Evolutionary conservation across 2,797 vertebrate species (phyloP).

Genomic region (Sebastes cheni): DNA sequence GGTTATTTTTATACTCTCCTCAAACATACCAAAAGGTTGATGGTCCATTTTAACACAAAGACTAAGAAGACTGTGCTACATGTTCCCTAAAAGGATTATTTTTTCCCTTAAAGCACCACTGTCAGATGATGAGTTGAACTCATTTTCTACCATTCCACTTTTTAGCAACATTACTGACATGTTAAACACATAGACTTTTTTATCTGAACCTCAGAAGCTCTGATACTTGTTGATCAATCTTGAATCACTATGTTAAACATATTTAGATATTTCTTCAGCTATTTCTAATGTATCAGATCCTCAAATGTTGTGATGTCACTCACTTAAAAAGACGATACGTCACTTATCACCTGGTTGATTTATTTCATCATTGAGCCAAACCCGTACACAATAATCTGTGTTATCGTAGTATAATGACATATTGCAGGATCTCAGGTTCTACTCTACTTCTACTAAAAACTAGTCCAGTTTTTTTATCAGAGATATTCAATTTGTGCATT

Average conservation of each 20-base stretch:
- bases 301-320: neutral
- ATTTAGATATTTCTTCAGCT: conserved; percentile 4
- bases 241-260: neutral
- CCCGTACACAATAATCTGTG: conserved; percentile 2
- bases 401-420: neutral
- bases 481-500: conserved; percentile 37
- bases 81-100: neutral
- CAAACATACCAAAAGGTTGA: conserved; percentile 18
- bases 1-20: conserved; percentile 23
- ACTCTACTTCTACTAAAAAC: neutral
- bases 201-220: conserved; percentile 5
- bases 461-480: conserved; percentile 11
- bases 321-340: neutral
- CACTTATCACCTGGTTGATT: neutral
- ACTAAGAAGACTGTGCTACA: conserved; percentile 45
- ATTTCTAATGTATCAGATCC: neutral
- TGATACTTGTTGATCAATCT: neutral
- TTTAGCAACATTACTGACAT: conserved; percentile 4
- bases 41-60: conserved; percentile 31
- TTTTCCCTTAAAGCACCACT: neutral
- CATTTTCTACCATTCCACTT: conserved; percentile 10
- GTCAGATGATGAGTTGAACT: neutral
- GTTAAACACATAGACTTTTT: neutral
- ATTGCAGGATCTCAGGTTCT: conserved; percentile 69
- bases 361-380: conserved; percentile 22